phyloP scores from a whole-genome alignment of 2,888 invertebrate species.

The Coremacera marginata region DNA sequence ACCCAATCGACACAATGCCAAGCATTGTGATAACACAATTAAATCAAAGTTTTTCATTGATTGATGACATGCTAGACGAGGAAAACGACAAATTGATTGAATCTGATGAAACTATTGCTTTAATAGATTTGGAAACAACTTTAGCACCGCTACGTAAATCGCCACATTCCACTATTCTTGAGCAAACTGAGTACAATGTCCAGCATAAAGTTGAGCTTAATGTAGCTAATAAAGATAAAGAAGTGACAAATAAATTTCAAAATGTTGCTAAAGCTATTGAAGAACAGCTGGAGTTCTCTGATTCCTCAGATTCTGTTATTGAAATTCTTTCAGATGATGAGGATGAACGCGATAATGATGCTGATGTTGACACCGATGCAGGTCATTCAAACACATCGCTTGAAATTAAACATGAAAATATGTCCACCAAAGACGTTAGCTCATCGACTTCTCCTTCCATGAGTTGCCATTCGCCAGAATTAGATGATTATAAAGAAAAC shows the following conservation, averaged over 20 bases:
- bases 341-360: constrained; percentile 45
- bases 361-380: constrained; percentile 26
- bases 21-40: constrained; percentile 1
- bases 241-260: background rate
- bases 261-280: background rate
- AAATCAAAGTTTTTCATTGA: background rate
- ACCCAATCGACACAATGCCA: constrained; percentile 14
- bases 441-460: background rate
- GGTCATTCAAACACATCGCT: background rate
- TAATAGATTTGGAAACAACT: constrained; percentile 56
- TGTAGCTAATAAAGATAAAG: background rate
- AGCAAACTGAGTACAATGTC: background rate
- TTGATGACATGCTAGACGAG: constrained; percentile 41
- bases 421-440: background rate
- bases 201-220: background rate
- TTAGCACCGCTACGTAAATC: constrained; percentile 33
- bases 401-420: constrained; percentile 38
- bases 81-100: constrained; percentile 37
- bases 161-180: constrained; percentile 25
- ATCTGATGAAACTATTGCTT: constrained; percentile 49
- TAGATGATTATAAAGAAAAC: constrained; percentile 55
- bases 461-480: constrained; percentile 1
- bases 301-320: constrained; percentile 54
- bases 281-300: background rate
- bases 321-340: constrained; percentile 55